Percentiles rank a stretch among this genome's conserved stretches.
Conservation (phyloP, 2,888 invertebrate genomes). For the Mythimna albipuncta region DNA sequence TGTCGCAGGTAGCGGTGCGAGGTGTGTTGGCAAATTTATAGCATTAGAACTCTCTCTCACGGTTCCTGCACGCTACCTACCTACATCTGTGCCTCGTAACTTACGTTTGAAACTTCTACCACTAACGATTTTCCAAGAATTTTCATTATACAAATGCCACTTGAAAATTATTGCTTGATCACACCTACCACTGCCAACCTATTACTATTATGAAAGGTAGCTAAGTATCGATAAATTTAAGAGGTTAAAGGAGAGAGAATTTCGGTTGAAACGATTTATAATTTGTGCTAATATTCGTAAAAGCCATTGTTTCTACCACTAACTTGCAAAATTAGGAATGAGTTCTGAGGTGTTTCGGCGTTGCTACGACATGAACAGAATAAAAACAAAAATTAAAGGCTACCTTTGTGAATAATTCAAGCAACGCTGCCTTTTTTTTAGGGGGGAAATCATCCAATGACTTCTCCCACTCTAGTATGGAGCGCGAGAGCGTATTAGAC, state of each 20-base stretch:
- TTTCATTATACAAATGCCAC: slow-evolving; percentile 37
- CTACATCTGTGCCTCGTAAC: slow-evolving; percentile 70
- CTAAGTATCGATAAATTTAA: not conserved
- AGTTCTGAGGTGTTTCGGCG: not conserved
- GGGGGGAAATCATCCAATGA: no score
- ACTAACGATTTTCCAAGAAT: slow-evolving; percentile 48
- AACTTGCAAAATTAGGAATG: not conserved
- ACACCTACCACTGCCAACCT: not conserved
- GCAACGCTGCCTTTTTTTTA: no score
- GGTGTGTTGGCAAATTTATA: slow-evolving; percentile 76
- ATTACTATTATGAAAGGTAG: slow-evolving; percentile 3
- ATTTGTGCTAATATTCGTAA: not conserved
- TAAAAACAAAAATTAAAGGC: no score
- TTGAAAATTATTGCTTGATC: slow-evolving; percentile 27
- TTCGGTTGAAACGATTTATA: not conserved
- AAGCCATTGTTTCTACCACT: no score
- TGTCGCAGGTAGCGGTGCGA: slow-evolving; percentile 61
- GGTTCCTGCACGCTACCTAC: slow-evolving; percentile 62
- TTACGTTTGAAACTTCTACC: slow-evolving; percentile 67
- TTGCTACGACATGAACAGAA: no score
- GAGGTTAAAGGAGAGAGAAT: not conserved
- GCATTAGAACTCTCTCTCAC: slow-evolving; percentile 67
- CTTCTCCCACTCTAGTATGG: no score
- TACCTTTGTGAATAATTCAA: no score
- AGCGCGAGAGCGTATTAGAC: no score